Base-by-base conservation (phyloP, 2,888 invertebrate genomes). In the Phoenoteleia sp. region DNA sequence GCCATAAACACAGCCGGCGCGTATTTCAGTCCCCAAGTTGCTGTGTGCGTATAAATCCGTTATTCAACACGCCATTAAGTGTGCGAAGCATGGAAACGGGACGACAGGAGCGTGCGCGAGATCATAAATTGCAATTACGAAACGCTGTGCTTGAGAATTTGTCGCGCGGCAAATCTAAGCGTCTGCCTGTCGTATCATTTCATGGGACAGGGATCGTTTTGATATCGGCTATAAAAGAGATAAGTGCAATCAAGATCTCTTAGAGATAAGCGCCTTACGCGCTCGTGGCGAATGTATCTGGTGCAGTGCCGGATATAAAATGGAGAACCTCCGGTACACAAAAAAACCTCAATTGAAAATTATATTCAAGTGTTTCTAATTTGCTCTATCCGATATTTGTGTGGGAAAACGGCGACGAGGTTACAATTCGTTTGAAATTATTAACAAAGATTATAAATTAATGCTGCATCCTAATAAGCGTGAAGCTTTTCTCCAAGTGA, bases 51-150 rank as follows among this genome's bases (percentile, higher is more conserved):
- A 92, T 93, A 93, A 93, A 93, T 93, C 92, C 92, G 93, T 93
- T 93, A 93, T 92, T 93, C 93, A 93, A 93, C 93, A 93, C 93
- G 89, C 93, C 93, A 93, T 93, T 93, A 93, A 92, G 90, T 91
- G 91, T 89, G 89, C 90, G 89, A 84, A 86, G 87, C 88, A 87
- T 88, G 88, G 87, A 88, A 88, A 88, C 84, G 87, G 87, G 87
- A 88, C 52, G 85, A 72, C 86, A 85, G 85, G 69, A 54, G 76
- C 80, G 84, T 62, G 82, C 62, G 82, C 86, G 84, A 56, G 83
- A 84, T 91, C 93, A 92, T 93, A 93, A 93, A 93, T 93, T 91
- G 93, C 93, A 93, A 93, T 93, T 93, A 93, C 93, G 92, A 91
- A 91, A 91, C 92, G 91, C 90, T 90, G 91, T 90, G 90, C 90